Evolutionary conservation across 2,888 invertebrate species (phyloP), one percentile per base, ranked within the genome.

Genomic region (Thymelicus sylvestris): DNA sequence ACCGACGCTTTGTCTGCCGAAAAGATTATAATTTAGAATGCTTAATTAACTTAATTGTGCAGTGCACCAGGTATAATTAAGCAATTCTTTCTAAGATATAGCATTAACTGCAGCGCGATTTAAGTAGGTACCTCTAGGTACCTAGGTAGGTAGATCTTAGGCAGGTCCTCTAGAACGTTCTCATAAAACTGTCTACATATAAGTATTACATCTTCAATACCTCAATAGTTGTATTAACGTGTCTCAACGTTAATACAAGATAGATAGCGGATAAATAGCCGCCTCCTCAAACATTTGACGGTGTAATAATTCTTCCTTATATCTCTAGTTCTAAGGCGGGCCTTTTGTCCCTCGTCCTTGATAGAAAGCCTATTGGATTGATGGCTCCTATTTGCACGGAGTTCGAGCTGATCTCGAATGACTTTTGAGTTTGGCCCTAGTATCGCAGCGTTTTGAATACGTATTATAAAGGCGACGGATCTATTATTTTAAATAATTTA

Each of bases 301-400:
- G 78, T 80, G 84, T 81, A 87, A 88, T 89, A 89, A 86, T 83
- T 89, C 89, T 89, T 89, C 83, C 82, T 83, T 85, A 87, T 86
- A 86, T 87, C 86, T 87, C 82, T 79, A 81, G 77, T 80, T 83
- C 79, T 77, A 78, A 81, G 83, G 83, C 81, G 85, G 85, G 86
- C 86, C 85, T 84, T 82, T 88, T 89, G 87, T 89, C 88, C 89
- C 88, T 87, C 86, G 90, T 89, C 90, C 88, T 89, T 89, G 88
- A 90, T 89, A 86, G 88, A 88, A 87, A 89, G 86, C 87, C 87
- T 82, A 82, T 83, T 84, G 86, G 89, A 91, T 90, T 90, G 91
- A 91, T 91, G 89, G 84, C 88, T 83, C 83, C 88, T 86, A 90
- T 91, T 91, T 90, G 88, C 83, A 81, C 80, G 78, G 80, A 85